Percentiles rank a stretch among this genome's conserved stretches.
phyloP scores from a whole-genome alignment of 2,888 invertebrate genomes.

The Luperina nickerlii region DNA sequence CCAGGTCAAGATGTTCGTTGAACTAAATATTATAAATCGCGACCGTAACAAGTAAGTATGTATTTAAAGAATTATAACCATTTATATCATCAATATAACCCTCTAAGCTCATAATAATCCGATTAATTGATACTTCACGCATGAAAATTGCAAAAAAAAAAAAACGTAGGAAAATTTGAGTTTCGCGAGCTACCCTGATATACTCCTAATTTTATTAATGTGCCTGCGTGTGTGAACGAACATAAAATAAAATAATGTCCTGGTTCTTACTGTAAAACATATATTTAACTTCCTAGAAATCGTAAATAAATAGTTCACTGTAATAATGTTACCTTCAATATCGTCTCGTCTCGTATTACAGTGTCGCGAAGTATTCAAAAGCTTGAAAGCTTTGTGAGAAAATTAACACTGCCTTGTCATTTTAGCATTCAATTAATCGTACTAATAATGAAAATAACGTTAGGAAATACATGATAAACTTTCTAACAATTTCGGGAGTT shows the following conservation, averaged over 20 bases:
- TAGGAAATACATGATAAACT: not conserved
- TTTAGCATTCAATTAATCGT: constrained; percentile 22
- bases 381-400: not conserved
- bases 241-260: not conserved
- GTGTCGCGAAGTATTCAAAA: constrained; percentile 20
- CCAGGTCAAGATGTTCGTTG: too few relatives aligned
- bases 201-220: not conserved
- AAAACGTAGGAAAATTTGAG: too few relatives aligned
- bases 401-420: constrained; percentile 5
- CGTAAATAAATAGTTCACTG: not conserved
- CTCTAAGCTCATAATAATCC: too few relatives aligned
- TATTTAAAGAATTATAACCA: not conserved
- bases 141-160: too few relatives aligned
- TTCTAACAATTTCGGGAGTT: not conserved
- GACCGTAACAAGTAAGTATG: not conserved
- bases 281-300: not conserved
- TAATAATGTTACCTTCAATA: not conserved
- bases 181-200: too few relatives aligned
- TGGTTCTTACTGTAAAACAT: not conserved
- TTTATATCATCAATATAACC: not conserved
- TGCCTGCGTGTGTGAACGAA: not conserved
- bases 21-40: too few relatives aligned
- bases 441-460: not conserved
- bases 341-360: not conserved
- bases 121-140: too few relatives aligned